Evolutionary conservation across 2,888 invertebrate genomes (phyloP), one percentile per base, ranked within the genome.

Genomic region (Athalia cordata): DNA sequence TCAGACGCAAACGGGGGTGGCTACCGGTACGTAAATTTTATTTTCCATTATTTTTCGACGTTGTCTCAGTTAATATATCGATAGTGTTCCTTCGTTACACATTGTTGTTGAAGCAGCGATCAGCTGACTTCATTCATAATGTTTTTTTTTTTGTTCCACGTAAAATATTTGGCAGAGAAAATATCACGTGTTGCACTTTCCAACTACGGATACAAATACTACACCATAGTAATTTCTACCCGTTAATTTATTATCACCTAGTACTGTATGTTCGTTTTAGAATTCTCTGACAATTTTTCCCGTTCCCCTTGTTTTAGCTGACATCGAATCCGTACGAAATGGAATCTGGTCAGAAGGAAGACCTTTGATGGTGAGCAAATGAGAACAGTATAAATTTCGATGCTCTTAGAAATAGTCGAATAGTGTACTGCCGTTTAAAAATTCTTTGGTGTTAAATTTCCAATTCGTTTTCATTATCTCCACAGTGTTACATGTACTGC

Each of bases 401-500:
- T 13, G 66, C 4, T 2, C 29, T 29, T 29, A 29, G 29, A 29
- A 29, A 29, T 29, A 29, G 29, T 29, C 29, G 1, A 29, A 29
- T 29, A 2, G 2, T 29, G 29, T 29, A 29, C 29, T 29, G 29
- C 29, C 29, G 29, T 29, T 29, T 29, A 2, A 29, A 29, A 29
- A 29, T 0, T 29, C 29, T 29, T 29, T 29, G 55, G 3, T 55
- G 55, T 55, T 55, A 11, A 55, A n/a, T 55, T 55, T 55, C 3
- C n/a, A 11, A 11, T 55, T 55, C 2, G 3, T 55, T 55, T 43
- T 13, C 8, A 57, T 77, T 55, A 75, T 70, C 13, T 68, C 81
- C 81, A 59, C 82, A 90, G 90, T 90, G 90, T 79, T 90, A 90
- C 84, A 89, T 90, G 88, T 89, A 89, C 81, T 90, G 90, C 76